These are phyloP conservation scores for Lasius fuliginosus DNA, from an alignment of 2,888 invertebrate species.

Conservation along the genomic window DNA sequence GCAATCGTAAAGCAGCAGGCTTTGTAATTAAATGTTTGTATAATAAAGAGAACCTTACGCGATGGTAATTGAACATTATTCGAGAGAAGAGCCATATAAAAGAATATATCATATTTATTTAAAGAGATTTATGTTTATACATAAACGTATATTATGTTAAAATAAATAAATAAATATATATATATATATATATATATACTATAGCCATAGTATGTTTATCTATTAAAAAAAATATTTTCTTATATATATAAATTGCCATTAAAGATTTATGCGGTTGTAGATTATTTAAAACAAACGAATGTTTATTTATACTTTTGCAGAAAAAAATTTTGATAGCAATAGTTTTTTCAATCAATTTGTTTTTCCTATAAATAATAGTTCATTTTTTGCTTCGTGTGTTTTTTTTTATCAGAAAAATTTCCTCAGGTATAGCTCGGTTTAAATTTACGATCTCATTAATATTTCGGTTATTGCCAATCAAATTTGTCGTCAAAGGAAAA, in stretches of 20 bases:
- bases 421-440: too few relatives aligned
- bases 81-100: neutral
- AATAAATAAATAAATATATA: too few relatives aligned
- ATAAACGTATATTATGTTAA: neutral
- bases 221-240: neutral
- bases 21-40: slow-evolving; percentile 48
- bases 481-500: neutral
- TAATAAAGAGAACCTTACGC: slow-evolving; percentile 49
- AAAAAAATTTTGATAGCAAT: neutral
- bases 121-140: neutral
- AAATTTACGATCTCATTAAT: neutral
- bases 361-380: neutral
- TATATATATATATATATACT: too few relatives aligned
- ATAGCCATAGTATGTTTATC: neutral
- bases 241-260: neutral
- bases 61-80: slow-evolving; percentile 1
- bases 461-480: slow-evolving; percentile 10
- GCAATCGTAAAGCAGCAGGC: slow-evolving; percentile 38
- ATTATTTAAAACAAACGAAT: neutral
- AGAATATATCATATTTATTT: neutral
- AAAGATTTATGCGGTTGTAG: neutral
- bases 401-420: neutral
- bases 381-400: neutral
- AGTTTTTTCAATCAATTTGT: neutral
- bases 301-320: neutral